Evolutionary conservation across 2,797 vertebrate genomes (phyloP), one percentile per base, ranked within the genome.

Genomic region (Psittacula derbiana): DNA sequence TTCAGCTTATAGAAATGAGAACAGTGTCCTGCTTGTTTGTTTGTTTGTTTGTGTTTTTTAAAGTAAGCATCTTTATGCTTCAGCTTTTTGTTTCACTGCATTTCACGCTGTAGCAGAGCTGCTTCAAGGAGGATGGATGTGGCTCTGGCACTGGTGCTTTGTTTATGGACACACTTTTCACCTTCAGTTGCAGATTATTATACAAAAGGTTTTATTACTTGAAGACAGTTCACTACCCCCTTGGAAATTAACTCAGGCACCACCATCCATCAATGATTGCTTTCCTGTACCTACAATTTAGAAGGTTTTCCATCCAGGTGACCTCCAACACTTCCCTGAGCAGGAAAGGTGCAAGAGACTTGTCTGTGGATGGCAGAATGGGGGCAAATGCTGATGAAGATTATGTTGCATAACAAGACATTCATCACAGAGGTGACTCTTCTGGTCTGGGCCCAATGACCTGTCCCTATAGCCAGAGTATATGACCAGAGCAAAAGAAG

Each of bases 281-380:
- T 50, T 11, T 1, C 4, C 53, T 6, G 0, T 4, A 28, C 15
- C 13, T 74, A 6, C 8, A 8, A 6, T 33, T 47, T 57, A 27
- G 25, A 67, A 57, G 8, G 16, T n/a, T 94, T 90, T 88, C 41
- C 20, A 49, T 33, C 11, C 47, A 70, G 23, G 17, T 1, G 4
- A 61, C 55, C 21, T 16, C 10, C 21, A 91, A 47, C 11, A 13
- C 4, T 64, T 80, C 33, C 6, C 23, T 36, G 55, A 8, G 28
- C 17, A 60, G 16, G 4, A 41, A 61, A 61, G 25, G 24, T 74
- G 41, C 25, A 31, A 36, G 16, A 41, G 11, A 11, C 16, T 43
- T 52, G 6, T 24, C 14, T 52, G 14, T 15, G 24, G 30, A 15
- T 41, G n/a, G n/a, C 15, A 50, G n/a, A 82, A 65, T 4, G 3